A percentile compares a stretch with the other conserved stretches of the same genome.
Conservation (phyloP, 2,113 vertebrate genomes). For the Monarcha castaneiventris region DNA sequence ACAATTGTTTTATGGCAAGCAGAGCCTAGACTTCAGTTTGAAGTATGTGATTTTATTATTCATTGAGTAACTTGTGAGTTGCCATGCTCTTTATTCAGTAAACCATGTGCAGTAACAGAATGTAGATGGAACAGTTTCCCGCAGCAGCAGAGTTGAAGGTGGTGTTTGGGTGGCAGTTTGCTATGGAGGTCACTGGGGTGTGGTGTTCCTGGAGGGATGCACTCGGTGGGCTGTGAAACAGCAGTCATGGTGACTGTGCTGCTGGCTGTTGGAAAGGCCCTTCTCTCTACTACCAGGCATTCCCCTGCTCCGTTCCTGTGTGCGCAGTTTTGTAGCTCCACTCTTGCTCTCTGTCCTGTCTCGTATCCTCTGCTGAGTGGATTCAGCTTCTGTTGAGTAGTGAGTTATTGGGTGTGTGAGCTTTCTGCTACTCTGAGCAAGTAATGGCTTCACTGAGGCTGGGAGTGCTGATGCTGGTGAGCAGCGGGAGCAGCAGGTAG, state of each 20-base stretch:
- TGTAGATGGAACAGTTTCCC: background rate
- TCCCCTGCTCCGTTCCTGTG: background rate
- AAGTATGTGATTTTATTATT: background rate
- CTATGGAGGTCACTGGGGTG: background rate
- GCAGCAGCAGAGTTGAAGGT: background rate
- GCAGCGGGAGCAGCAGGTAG: background rate
- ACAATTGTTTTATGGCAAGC: background rate
- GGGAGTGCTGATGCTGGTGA: background rate
- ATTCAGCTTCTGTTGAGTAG: background rate
- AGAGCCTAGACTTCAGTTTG: background rate
- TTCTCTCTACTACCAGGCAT: background rate
- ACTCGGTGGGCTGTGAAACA: background rate
- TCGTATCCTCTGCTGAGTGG: background rate
- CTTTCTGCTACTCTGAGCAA: background rate
- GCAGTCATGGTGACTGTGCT: rapidly evolving
- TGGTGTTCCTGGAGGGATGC: background rate
- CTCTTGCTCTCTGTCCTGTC: background rate
- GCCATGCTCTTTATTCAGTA: background rate
- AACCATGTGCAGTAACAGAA: background rate
- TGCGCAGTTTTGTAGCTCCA: background rate
- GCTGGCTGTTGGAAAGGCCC: background rate
- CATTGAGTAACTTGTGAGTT: background rate
- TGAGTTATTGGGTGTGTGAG: background rate
- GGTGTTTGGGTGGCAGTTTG: background rate
- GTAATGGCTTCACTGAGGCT: background rate